Base-by-base conservation (phyloP, 2,113 vertebrate genomes). In the Cathartes aura region DNA sequence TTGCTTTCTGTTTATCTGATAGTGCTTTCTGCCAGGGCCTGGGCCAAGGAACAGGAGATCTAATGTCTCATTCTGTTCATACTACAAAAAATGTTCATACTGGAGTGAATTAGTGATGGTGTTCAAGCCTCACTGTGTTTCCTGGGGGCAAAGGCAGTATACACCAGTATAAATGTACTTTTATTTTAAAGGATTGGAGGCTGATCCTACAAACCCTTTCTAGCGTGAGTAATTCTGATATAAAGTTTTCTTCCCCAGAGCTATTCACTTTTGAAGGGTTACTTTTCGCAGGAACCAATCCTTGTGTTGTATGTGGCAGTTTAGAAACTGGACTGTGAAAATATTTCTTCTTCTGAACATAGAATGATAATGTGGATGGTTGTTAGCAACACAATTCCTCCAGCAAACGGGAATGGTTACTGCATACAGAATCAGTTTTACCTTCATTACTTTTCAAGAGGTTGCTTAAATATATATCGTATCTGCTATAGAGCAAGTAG, bases 371-470 rank as follows among this genome's bases (percentile, higher is more conserved):
- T 86, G 60, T 90, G 76, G 64, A 67, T 93, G 80, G 60, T 75
- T 73, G 92, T 94, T 96, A 96, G 72, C 43, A 91, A 72, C 4
- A 16, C 50, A 90, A 82, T 91, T 95, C 74, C 52, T 95, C 56
- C 82, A 90, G 88, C 88, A 96, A 94, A 94, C 6, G 42, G 82
- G 86, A 86, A 87, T 71, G 43, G 82, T 50, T 87, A n/a, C 93
- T 89, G 86, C 92, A 96, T 94, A 85, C 71, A 86, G 82, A 94
- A 94, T 91, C 81, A 86, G 43, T 84, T 98, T 98, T 96, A 73
- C 97, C 90, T 98, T 98, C 97, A 95, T 95, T 97, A 92, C 84
- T 93, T 97, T 97, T 87, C 55, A 94, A 95, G 95, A 90, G 79
- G 76, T 96, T 97, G 68, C 97, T 97, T 96, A 83, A 87, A 97